Base-by-base conservation (phyloP, 1,140 invertebrate genomes). In the Bilobella aurantiaca region DNA sequence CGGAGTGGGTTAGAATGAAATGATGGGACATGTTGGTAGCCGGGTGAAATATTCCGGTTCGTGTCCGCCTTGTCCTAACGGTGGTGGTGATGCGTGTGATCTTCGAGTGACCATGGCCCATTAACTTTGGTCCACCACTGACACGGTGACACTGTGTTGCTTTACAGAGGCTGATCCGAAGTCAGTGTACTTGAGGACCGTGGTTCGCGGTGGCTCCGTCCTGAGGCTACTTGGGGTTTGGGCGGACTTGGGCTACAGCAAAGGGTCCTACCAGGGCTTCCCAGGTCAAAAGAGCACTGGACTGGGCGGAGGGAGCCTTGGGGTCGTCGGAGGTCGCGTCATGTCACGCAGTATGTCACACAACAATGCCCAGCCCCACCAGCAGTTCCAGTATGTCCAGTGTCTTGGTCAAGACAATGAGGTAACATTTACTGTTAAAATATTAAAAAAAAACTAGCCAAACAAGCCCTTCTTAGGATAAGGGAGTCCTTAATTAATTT, bases 371-470 rank as follows among this genome's bases (percentile, higher is more conserved):
- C 58, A 58, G 32, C 63, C 37, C 14, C 53, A 57, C 27, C 46
- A 57, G 8, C 53, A 66, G 64, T 67, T 73, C 62, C 74, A 77
- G 62, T 78, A 77, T 62, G 75, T 76, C 21, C 76, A 78, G 64
- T 78, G 77, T 63, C 68, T 78, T 3, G 75, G 71, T 60, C 74
- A 75, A 27, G 71, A 70, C 60, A 76, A 77, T 49, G 76, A 78
- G 75, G 74, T 77, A 64, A 63, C 53, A 21, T 5, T 23, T 14
- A 46, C 14, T 60, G 8, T 28, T 21, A 42, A 42, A 12, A 8
- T 42, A 42, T 42, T 42, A n/a, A n/a, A n/a, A n/a, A n/a, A n/a
- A n/a, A n/a, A n/a, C n/a, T n/a, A n/a, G n/a, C n/a, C n/a, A n/a
- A n/a, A n/a, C n/a, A n/a, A n/a, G n/a, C n/a, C n/a, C n/a, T n/a